Base-by-base conservation (phyloP, 2,113 vertebrate species). In the Spea multiplicata region DNA sequence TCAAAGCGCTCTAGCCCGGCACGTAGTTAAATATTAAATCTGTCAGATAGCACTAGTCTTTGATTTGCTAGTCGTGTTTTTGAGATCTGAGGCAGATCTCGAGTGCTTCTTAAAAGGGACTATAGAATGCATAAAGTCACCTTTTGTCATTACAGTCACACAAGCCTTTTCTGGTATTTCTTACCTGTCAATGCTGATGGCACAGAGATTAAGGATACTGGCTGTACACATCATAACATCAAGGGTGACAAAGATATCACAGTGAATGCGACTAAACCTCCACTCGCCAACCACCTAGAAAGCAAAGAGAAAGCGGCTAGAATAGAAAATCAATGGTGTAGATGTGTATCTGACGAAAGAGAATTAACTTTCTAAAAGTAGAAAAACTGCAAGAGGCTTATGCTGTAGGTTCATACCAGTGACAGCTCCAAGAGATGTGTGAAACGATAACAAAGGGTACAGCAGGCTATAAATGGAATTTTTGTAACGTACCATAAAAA, bases 201-300 rank as follows among this genome's bases (percentile, higher is more conserved):
- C 97, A 82, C 97, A 99, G 77, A 99, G 95, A 89, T 99, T 99
- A 87, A 99, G 93, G 89, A 99, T 99, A 88, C 96, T 98, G 68
- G 97, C 97, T 10, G 97, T 99, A 83, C 97, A 99, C 97, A 99
- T 99, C 97, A 99, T 99, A 82, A 99, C 97, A 12, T 99, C 97
- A 80, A 98, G 91, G 71, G 97, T 98, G 88, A 99, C 94, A 48
- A 99, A 99, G 90, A 99, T 96, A 87, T 99, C 96, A 88, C 97
- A 99, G 89, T 98, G 97, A 90, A 99, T 96, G 86, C 92, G 95
- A 84, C 95, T 98, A 86, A 99, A 98, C 49, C 94, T 92, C 97
- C 97, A 99, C 86, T 99, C 96, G 0, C 97, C 96, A 44, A 99
- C 97, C 84, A 99, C 97, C 97, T 99, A 80, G 66, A 8, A 80